These are phyloP conservation scores for Moxostoma hubbsi DNA, from an alignment of 2,797 vertebrate genomes.

Conservation along the genomic window DNA sequence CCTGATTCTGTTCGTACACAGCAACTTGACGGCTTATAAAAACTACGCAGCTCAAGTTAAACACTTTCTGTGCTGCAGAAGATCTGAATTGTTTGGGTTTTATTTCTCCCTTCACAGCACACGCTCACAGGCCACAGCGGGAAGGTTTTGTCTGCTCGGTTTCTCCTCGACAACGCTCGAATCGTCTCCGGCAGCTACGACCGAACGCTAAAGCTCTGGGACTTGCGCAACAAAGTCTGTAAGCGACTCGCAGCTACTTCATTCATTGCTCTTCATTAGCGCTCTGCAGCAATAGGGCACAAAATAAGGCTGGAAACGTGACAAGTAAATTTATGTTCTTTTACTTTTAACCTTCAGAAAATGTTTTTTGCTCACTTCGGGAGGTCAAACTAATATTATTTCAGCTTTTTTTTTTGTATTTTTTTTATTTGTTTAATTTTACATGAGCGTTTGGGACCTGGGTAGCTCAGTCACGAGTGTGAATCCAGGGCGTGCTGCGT, in stretches of 20 bases:
- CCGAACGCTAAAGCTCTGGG: slow-evolving; percentile 97
- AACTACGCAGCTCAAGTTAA: too few relatives aligned
- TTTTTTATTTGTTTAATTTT: too few relatives aligned
- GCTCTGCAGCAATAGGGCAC: background rate
- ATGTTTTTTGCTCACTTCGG: background rate
- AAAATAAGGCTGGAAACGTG: background rate
- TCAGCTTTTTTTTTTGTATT: too few relatives aligned
- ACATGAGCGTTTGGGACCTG: too few relatives aligned
- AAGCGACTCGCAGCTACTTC: slow-evolving; percentile 65
- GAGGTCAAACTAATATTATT: background rate
- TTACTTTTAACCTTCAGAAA: background rate
- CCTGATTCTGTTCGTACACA: background rate
- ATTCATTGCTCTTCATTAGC: background rate
- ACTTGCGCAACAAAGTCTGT: slow-evolving; percentile 99
- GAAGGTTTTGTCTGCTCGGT: slow-evolving; percentile 94
- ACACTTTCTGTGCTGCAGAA: too few relatives aligned
- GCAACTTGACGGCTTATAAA: too few relatives aligned
- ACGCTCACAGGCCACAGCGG: slow-evolving; percentile 96
- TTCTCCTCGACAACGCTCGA: slow-evolving; percentile 92
- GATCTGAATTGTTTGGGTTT: too few relatives aligned
- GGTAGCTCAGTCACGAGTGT: too few relatives aligned
- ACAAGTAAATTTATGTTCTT: background rate
- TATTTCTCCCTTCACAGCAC: slow-evolving; percentile 77
- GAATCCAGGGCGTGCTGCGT: too few relatives aligned
- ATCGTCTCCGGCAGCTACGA: slow-evolving; percentile 97